Evolutionary conservation across 2,888 invertebrate species (phyloP).

Genomic region (Aphidoletes aphidimyza): DNA sequence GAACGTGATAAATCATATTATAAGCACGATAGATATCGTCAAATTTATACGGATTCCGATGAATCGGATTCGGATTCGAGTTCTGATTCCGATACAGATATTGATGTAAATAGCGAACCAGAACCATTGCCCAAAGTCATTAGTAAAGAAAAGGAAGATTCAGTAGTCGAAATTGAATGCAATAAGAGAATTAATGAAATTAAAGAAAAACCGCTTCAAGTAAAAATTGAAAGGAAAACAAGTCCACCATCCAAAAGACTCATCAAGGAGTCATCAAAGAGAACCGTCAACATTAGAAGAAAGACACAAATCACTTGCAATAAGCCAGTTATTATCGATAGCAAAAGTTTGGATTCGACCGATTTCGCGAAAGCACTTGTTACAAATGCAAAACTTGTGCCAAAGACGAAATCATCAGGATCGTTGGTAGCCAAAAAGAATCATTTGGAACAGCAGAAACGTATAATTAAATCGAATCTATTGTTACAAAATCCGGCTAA

Average conservation of each 20-base stretch:
- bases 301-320: background rate
- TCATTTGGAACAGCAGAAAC: slow-evolving; percentile 50
- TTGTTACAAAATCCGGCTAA: slow-evolving; percentile 45
- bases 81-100: background rate
- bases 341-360: slow-evolving; percentile 4
- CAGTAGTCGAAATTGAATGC: background rate
- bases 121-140: background rate
- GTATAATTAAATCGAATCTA: slow-evolving; percentile 2
- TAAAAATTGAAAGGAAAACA: background rate
- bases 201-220: background rate
- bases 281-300: background rate
- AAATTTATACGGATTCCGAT: slow-evolving; percentile 26
- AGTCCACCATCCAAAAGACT: background rate
- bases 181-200: background rate
- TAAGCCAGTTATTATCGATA: background rate
- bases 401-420: background rate
- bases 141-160: background rate
- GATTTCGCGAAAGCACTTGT: slow-evolving; percentile 14
- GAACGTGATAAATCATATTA: slow-evolving; percentile 38
- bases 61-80: background rate
- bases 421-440: background rate
- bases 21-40: slow-evolving; percentile 21
- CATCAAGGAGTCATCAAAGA: background rate
- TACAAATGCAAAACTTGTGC: background rate
- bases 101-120: background rate